Percentiles rank a stretch among this genome's conserved stretches.
Evolutionary conservation across 2,888 invertebrate species (phyloP).

Genomic region (Romanomermis culicivorax): DNA sequence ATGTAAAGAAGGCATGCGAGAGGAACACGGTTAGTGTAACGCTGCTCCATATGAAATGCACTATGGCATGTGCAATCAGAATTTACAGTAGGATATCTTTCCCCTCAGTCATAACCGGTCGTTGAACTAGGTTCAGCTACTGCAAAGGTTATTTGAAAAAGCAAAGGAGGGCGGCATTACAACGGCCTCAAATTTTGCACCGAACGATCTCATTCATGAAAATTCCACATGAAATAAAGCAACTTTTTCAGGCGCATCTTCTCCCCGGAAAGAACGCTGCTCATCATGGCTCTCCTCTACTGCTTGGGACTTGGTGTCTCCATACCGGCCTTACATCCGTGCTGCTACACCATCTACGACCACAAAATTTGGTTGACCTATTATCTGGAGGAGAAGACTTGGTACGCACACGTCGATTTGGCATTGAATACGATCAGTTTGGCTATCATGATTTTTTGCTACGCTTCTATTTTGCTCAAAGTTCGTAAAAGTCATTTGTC

Average conservation of each 20-base stretch:
- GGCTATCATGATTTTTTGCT: constrained; percentile 22
- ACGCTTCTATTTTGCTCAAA: constrained; percentile 22
- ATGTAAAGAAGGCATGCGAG: too few species aligned
- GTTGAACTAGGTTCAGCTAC: too few species aligned
- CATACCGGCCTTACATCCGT: constrained; percentile 21
- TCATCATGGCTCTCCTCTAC: constrained; percentile 9
- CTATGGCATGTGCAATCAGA: too few species aligned
- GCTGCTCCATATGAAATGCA: too few species aligned
- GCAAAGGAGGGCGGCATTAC: too few species aligned
- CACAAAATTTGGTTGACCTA: constrained; percentile 4
- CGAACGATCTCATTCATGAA: too few species aligned
- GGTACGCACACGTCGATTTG: constrained; percentile 23
- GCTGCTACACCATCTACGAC: constrained; percentile 22
- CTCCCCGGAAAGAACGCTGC: neutral
- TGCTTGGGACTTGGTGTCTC: constrained; percentile 17
- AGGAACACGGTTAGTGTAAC: too few species aligned
- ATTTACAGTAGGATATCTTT: too few species aligned
- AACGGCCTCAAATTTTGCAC: too few species aligned
- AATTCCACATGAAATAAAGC: too few species aligned
- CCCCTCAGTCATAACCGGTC: too few species aligned
- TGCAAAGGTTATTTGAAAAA: too few species aligned
- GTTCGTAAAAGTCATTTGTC: constrained; percentile 7
- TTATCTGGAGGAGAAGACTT: neutral
- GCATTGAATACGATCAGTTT: constrained; percentile 20
- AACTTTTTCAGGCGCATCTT: neutral